Conservation (phyloP, 2,797 vertebrate species). For the Paguma larvata region DNA sequence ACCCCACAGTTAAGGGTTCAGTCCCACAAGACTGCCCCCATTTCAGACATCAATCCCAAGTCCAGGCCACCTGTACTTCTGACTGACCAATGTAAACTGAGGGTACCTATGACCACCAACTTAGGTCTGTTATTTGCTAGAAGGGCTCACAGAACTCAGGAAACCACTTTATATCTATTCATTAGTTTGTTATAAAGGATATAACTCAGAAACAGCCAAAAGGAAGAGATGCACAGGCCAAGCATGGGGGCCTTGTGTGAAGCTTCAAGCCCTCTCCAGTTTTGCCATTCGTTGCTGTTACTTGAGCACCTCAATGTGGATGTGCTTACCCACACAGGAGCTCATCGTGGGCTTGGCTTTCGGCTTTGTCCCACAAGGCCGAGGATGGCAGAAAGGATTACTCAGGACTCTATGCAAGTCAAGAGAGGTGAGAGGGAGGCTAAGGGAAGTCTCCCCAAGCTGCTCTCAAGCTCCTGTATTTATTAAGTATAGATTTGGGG, state of each 20-base stretch:
- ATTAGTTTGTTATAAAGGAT: not conserved
- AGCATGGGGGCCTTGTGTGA: not conserved
- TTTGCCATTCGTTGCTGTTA: rapidly evolving
- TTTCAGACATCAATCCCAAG: not conserved
- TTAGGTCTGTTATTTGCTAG: not conserved
- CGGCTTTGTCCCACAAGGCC: too few relatives aligned
- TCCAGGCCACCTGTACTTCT: not conserved
- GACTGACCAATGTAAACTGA: not conserved
- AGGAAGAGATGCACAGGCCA: not conserved
- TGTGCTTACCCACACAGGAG: not conserved
- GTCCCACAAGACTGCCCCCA: too few relatives aligned
- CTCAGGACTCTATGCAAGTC: too few relatives aligned
- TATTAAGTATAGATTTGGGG: too few relatives aligned
- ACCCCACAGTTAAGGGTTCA: not conserved
- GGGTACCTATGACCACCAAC: too few relatives aligned
- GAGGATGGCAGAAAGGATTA: too few relatives aligned
- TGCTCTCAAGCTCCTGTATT: too few relatives aligned
- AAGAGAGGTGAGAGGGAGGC: too few relatives aligned
- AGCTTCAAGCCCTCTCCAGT: too few relatives aligned
- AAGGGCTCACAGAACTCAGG: not conserved
- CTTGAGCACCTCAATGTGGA: not conserved
- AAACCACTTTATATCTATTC: not conserved
- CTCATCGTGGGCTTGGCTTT: not conserved
- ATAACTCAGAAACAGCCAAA: not conserved
- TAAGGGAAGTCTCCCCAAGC: too few relatives aligned